Conservation (phyloP, 37 sponge, comb jelly and placozoan species). For the Aphrocallistes beatrix region DNA sequence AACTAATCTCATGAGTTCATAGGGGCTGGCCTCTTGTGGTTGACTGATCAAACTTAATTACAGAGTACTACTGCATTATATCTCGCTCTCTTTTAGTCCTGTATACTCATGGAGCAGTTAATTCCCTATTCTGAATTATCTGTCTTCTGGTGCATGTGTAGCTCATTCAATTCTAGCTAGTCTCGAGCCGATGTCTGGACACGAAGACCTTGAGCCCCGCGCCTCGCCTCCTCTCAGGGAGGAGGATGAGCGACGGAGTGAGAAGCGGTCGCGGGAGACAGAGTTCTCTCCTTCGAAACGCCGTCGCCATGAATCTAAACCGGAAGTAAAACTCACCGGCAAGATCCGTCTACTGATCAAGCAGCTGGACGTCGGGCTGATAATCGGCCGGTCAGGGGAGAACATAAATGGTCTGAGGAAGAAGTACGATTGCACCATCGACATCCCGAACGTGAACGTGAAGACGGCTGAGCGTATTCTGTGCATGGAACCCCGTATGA, state of each 20-base stretch:
- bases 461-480: not conserved
- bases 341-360: slow-evolving; percentile 13
- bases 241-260: not conserved
- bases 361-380: slow-evolving; percentile 4
- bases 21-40: too few species aligned
- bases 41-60: too few species aligned
- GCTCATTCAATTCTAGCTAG: too few species aligned
- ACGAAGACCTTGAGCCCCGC: not conserved
- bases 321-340: not conserved
- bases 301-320: not conserved
- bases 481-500: not conserved
- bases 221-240: not conserved
- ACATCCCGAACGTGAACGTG: not conserved
- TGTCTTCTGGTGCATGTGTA: not conserved
- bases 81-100: too few species aligned
- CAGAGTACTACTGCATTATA: too few species aligned
- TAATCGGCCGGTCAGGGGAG: not conserved
- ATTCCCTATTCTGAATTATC: too few species aligned
- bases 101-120: too few species aligned
- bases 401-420: not conserved
- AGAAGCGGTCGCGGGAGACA: not conserved
- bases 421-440: slow-evolving; percentile 4
- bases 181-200: slow-evolving; percentile 17
- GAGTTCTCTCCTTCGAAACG: not conserved
- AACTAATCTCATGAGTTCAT: too few species aligned